A percentile compares a stretch with the other conserved stretches of the same genome.
Evolutionary conservation across 2,113 vertebrate genomes (phyloP).

Genomic region (sheep (Ovis aries)): ARS-UI_Ramb_v3.0 NC_056072.1:5189501-5190000

Average conservation of each 20-base stretch:
- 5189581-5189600: background rate
- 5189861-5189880: too few relatives aligned
- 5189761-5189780: background rate
- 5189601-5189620: background rate
- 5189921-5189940: background rate
- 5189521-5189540: background rate
- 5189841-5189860: background rate
- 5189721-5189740: background rate
- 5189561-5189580: background rate
- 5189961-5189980: background rate
- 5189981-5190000: background rate
- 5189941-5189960: too few relatives aligned
- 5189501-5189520: background rate
- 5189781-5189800: accelerated
- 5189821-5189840: background rate
- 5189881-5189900: background rate
- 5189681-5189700: background rate
- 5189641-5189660: background rate
- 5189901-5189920: background rate
- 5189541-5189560: background rate
- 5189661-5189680: background rate
- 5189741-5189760: background rate
- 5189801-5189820: accelerated
- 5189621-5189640: background rate
- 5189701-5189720: background rate